Percentiles rank a stretch among this genome's conserved stretches.
Conservation (phyloP, 2,113 vertebrate species). For the Colinus virginianus region DNA sequence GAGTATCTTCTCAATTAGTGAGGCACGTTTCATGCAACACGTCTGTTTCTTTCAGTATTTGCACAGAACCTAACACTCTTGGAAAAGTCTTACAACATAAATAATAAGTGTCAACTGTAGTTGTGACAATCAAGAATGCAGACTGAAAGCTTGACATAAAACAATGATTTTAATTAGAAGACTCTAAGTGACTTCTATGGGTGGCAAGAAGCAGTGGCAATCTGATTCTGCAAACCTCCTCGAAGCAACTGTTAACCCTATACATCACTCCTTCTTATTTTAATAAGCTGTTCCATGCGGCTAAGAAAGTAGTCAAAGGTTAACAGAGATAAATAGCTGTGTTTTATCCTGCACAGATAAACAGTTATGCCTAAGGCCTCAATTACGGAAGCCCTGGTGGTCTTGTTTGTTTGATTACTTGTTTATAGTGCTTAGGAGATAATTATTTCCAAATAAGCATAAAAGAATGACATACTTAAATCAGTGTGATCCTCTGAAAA, state of each 20-base stretch:
- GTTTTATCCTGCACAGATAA: constrained; percentile 25
- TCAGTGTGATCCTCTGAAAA: neutral
- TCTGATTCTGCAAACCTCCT: neutral
- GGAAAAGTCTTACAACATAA: neutral
- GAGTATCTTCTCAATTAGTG: neutral
- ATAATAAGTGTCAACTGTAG: constrained; percentile 21
- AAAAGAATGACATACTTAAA: neutral
- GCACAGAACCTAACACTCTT: neutral
- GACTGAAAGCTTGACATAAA: neutral
- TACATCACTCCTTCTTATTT: constrained; percentile 22
- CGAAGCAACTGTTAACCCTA: neutral
- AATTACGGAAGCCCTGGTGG: neutral
- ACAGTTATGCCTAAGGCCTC: constrained; percentile 35
- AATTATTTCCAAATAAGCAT: constrained; percentile 36
- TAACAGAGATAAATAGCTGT: constrained; percentile 47
- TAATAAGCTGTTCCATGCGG: constrained; percentile 48
- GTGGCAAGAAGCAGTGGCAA: constrained; percentile 1
- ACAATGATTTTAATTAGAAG: constrained; percentile 32
- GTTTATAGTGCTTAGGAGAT: neutral
- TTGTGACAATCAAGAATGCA: constrained; percentile 23
- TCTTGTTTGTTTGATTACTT: constrained; percentile 2
- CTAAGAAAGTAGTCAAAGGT: constrained; percentile 48
- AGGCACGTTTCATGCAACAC: neutral
- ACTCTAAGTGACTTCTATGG: neutral
- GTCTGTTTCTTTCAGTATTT: constrained; percentile 22